Percentiles rank a stretch among this genome's conserved stretches.
Evolutionary conservation across 2,888 invertebrate species (phyloP).

Genomic region (Acrobasis consociella): DNA sequence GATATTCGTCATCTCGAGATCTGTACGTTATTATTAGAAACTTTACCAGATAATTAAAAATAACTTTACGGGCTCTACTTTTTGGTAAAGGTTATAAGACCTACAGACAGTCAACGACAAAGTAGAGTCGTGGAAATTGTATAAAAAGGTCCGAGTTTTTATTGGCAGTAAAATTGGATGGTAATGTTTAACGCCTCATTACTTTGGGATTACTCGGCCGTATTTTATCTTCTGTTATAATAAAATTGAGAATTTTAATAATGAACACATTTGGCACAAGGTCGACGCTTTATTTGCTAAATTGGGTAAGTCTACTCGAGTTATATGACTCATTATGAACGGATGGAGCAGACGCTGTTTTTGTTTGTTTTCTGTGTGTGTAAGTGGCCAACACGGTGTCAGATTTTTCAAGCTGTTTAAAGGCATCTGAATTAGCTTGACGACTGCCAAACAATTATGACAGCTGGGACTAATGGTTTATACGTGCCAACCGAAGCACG

Average conservation of each 20-base stretch:
- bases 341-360: background rate
- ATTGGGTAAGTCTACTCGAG: constrained; percentile 14
- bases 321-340: background rate
- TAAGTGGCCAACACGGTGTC: too few relatives aligned
- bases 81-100: background rate
- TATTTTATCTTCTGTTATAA: constrained; percentile 15
- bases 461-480: too few relatives aligned
- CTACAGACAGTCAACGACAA: background rate
- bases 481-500: too few relatives aligned
- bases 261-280: constrained; percentile 22
- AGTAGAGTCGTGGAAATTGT: background rate
- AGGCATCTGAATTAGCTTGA: too few relatives aligned
- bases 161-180: constrained; percentile 8
- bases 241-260: constrained; percentile 7
- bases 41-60: background rate
- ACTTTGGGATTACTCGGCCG: background rate
- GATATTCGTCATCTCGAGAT: too few relatives aligned
- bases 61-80: background rate
- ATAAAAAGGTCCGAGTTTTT: constrained; percentile 1
- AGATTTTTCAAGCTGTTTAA: too few relatives aligned
- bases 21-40: background rate
- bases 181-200: constrained; percentile 10
- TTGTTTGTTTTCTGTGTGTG: too few relatives aligned
- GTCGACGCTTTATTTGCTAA: constrained; percentile 20
- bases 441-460: too few relatives aligned